Evolutionary conservation across 2,888 invertebrate genomes (phyloP).

Genomic region (Meghimatium bilineatum): DNA sequence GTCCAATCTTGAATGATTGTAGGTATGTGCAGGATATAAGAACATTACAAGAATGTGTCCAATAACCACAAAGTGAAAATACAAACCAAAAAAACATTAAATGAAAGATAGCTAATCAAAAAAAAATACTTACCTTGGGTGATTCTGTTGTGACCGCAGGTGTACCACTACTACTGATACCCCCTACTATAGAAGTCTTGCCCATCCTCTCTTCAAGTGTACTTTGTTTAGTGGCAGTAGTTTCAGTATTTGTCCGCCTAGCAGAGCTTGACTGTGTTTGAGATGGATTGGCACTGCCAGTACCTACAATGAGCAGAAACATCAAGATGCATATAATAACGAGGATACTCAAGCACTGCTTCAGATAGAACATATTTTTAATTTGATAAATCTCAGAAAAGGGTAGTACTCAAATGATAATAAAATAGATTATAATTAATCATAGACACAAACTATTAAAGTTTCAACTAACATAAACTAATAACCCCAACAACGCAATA

Average conservation of each 20-base stretch:
- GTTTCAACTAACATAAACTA: too few species aligned
- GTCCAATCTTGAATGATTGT: background rate
- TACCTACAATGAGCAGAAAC: conserved; percentile 36
- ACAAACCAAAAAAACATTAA: background rate
- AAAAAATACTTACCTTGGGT: conserved; percentile 57
- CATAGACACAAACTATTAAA: too few species aligned
- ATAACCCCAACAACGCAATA: too few species aligned
- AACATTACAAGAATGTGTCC: background rate
- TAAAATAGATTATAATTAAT: too few species aligned
- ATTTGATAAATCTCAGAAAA: too few species aligned
- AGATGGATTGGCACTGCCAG: conserved; percentile 59
- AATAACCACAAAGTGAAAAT: background rate
- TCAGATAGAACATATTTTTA: too few species aligned
- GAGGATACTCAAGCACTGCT: too few species aligned
- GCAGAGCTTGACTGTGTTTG: conserved; percentile 62
- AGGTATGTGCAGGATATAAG: background rate
- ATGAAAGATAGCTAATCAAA: background rate
- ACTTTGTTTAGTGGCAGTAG: conserved; percentile 69
- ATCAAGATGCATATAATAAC: too few species aligned
- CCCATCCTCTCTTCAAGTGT: conserved; percentile 66
- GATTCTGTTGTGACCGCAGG: conserved; percentile 61
- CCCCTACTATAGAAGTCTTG: conserved; percentile 66
- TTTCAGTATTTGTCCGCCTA: conserved; percentile 66
- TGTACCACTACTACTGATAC: conserved; percentile 16
- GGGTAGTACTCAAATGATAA: too few species aligned